phyloP scores from a whole-genome alignment of 2,797 vertebrate species.

The Alcedo quadribrachys region DNA sequence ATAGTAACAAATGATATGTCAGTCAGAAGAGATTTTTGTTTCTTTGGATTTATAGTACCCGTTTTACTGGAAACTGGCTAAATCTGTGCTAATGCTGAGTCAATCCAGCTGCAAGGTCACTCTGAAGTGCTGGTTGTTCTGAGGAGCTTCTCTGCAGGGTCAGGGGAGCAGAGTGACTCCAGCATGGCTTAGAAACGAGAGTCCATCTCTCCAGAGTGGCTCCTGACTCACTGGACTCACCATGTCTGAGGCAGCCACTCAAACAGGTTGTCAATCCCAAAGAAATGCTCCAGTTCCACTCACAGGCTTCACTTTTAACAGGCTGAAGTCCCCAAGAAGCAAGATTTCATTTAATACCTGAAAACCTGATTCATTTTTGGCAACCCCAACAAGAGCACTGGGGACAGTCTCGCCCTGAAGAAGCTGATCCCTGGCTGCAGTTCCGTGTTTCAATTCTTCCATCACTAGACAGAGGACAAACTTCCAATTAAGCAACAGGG shows the following conservation, averaged over 20 bases:
- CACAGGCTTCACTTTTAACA: background rate
- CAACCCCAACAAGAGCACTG: background rate
- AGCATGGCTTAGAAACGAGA: conserved; percentile 14
- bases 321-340: background rate
- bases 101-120: conserved; percentile 28
- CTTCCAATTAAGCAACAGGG: background rate
- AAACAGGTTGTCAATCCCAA: conserved; percentile 29
- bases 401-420: background rate
- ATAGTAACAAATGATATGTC: background rate
- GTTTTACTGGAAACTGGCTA: conserved; percentile 20
- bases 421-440: background rate
- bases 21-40: background rate
- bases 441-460: background rate
- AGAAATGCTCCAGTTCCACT: background rate
- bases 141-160: background rate
- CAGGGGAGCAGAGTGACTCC: background rate
- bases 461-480: background rate
- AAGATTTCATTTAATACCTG: background rate
- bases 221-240: background rate
- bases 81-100: conserved; percentile 1
- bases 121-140: background rate
- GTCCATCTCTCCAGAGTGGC: background rate
- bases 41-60: conserved; percentile 50
- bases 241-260: background rate
- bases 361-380: background rate